Base-by-base conservation (phyloP, 2,888 invertebrate species). In the Seira ritae region DNA sequence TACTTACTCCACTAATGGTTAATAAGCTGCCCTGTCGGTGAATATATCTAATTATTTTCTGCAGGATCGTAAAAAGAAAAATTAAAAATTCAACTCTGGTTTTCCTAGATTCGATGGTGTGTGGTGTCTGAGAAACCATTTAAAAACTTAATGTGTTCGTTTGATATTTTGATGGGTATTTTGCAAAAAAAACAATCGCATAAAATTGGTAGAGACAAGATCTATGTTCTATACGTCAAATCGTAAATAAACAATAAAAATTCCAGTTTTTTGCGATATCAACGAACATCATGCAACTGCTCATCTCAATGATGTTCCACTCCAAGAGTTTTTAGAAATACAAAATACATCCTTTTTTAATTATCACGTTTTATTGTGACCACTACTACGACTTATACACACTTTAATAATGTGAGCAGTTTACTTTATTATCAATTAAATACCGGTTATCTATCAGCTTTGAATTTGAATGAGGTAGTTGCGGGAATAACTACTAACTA, bases 221-320 rank as follows among this genome's bases (percentile, higher is more conserved):
- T 42, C 4, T 42, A 42, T 8, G 42, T 42, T n/a, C n/a, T n/a
- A n/a, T n/a, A n/a, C n/a, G n/a, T n/a, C n/a, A 42, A 42, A 31
- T 10, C n/a, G 75, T 17, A n/a, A 50, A 80, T 50, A 72, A 73
- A 68, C 73, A 50, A 73, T 73, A 73, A 80, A 80, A 42, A 73
- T 80, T 80, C 80, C 73, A 80, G 80, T 80, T 80, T 73, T 68
- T n/a, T n/a, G n/a, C n/a, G n/a, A n/a, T n/a, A n/a, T n/a, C n/a
- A n/a, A n/a, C n/a, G n/a, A n/a, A n/a, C n/a, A n/a, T n/a, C n/a
- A n/a, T n/a, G 20, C 80, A 68, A 69, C 71, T 67, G 80, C 67
- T 71, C 42, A n/a, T n/a, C n/a, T n/a, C n/a, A n/a, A n/a, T n/a
- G n/a, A n/a, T n/a, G n/a, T n/a, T n/a, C n/a, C n/a, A n/a, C n/a